A percentile compares a stretch with the other conserved stretches of the same genome.
These are phyloP conservation scores for Labroides dimidiatus DNA, from an alignment of 2,797 vertebrate genomes.

Conservation along the genomic window DNA sequence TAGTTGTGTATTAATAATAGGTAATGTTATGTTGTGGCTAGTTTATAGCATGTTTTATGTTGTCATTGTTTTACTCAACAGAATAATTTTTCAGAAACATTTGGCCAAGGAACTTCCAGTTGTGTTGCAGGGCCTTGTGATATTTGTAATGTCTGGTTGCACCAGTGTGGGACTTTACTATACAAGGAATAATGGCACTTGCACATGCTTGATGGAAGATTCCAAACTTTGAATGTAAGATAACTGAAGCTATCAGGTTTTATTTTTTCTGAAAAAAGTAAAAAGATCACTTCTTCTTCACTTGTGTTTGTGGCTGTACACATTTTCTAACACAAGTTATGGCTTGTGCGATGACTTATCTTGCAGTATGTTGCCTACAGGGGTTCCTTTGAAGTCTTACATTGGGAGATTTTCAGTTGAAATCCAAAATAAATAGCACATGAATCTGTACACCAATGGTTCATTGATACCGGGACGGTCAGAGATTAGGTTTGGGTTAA, in stretches of 20 bases:
- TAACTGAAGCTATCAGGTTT: neutral
- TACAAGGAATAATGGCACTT: slow-evolving; percentile 29
- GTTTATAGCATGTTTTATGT: too few relatives aligned
- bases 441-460: neutral
- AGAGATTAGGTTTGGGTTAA: neutral
- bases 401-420: slow-evolving; percentile 1
- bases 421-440: neutral
- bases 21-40: too few relatives aligned
- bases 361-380: slow-evolving; percentile 38
- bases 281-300: slow-evolving; percentile 7
- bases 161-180: slow-evolving; percentile 64
- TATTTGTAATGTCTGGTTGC: slow-evolving; percentile 70
- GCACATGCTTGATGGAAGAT: slow-evolving; percentile 14
- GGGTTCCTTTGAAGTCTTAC: slow-evolving; percentile 22
- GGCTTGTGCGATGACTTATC: slow-evolving; percentile 31
- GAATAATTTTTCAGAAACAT: neutral
- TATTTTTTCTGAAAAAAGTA: neutral
- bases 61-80: too few relatives aligned
- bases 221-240: neutral
- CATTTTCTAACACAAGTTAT: slow-evolving; percentile 44
- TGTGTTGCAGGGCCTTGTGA: slow-evolving; percentile 70
- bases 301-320: slow-evolving; percentile 7
- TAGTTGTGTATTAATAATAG: too few relatives aligned
- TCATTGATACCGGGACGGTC: neutral
- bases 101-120: neutral